Percentiles rank a stretch among this genome's conserved stretches.
Conservation (phyloP, 64 coral and sea anemone species). For the Dendronephthya gigantea region DNA sequence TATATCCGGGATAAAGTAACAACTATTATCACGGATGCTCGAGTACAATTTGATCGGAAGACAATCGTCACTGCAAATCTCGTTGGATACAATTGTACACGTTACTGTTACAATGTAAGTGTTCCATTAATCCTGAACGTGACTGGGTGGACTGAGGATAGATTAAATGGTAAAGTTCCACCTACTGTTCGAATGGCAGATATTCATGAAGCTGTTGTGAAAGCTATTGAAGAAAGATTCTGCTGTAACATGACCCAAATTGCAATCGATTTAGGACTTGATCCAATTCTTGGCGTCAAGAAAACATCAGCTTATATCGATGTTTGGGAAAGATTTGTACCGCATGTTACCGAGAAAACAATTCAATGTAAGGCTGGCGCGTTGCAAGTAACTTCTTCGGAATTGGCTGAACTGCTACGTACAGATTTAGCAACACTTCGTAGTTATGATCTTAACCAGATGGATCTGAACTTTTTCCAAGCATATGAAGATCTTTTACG, state of each 20-base stretch:
- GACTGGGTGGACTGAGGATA: background rate
- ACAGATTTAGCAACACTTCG: background rate
- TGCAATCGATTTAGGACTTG: background rate
- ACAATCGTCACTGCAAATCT: background rate
- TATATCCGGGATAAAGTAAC: background rate
- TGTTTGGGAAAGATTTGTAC: constrained; percentile 1
- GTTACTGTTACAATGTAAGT: background rate
- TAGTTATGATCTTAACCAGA: background rate
- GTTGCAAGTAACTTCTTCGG: background rate
- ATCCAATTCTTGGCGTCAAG: background rate
- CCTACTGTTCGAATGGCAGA: background rate
- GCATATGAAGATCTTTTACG: background rate
- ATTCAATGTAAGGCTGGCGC: background rate
- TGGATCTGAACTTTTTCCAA: background rate
- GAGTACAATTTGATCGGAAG: background rate
- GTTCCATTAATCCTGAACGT: background rate
- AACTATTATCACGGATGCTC: background rate
- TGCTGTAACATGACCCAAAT: background rate
- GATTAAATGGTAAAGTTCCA: background rate
- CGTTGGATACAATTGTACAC: background rate
- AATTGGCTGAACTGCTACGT: background rate
- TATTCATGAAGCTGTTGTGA: background rate
- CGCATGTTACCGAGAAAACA: background rate
- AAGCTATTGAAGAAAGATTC: background rate
- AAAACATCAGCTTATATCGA: background rate